These are phyloP conservation scores for Anomalospiza imberbis DNA, from an alignment of 2,797 vertebrate genomes.

Conservation along the genomic window DNA sequence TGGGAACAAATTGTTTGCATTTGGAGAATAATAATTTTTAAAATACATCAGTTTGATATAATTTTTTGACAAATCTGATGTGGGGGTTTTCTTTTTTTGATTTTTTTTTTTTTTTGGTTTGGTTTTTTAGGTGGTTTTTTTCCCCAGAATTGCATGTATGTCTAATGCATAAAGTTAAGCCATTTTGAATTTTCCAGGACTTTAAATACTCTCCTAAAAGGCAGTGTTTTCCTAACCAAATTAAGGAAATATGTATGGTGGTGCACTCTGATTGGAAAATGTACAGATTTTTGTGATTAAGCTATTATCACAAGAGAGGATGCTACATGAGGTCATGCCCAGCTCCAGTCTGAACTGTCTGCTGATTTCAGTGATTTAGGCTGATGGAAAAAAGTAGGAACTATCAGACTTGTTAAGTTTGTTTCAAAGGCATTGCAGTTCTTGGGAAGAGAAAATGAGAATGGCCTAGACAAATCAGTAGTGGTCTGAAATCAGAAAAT, in stretches of 20 bases:
- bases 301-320: not conserved
- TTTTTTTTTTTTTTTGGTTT: not conserved
- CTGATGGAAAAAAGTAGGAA: not conserved
- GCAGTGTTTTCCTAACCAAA: not conserved
- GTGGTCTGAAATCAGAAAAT: not conserved
- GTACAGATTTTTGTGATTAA: not conserved
- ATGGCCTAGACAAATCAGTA: not conserved
- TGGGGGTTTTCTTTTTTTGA: rapidly evolving
- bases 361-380: not conserved
- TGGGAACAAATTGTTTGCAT: not conserved
- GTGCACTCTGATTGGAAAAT: not conserved
- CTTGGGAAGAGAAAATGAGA: not conserved
- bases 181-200: not conserved
- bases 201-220: not conserved
- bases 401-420: not conserved
- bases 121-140: too few relatives aligned
- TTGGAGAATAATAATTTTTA: not conserved
- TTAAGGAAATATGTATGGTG: not conserved
- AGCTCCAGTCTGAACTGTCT: not conserved
- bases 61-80: not conserved
- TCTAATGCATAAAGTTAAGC: not conserved
- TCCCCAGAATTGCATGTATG: not conserved
- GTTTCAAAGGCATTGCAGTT: not conserved
- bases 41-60: not conserved
- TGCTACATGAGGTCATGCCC: not conserved